phyloP scores from a whole-genome alignment of 2,888 invertebrate genomes.

The Trachelus tabidus region DNA sequence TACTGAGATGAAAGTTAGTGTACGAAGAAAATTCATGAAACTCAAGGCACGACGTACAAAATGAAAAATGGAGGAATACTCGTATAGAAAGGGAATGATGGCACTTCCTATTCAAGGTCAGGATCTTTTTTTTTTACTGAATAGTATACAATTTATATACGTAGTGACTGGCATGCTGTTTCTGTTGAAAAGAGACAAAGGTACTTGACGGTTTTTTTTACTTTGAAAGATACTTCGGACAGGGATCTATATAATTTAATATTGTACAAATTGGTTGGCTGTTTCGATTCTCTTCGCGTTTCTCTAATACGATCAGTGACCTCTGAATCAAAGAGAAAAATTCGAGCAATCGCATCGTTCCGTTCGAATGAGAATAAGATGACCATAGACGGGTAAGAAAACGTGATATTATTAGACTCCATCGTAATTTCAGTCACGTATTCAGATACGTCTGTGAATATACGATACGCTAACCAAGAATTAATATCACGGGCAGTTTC shows the following conservation, averaged over 20 bases:
- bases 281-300: conserved; percentile 30
- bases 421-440: conserved; percentile 56
- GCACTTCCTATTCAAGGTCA: background rate
- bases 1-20: background rate
- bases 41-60: background rate
- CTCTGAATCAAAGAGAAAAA: conserved; percentile 35
- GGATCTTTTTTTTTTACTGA: background rate
- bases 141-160: background rate
- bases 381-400: conserved; percentile 33
- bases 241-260: background rate
- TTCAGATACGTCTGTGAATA: conserved; percentile 35
- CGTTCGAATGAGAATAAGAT: conserved; percentile 44
- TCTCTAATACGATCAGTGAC: conserved; percentile 41
- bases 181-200: background rate
- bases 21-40: background rate
- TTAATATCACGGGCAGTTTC: background rate
- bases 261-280: background rate
- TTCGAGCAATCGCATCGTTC: conserved; percentile 27
- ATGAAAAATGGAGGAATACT: background rate
- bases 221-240: background rate
- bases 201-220: background rate
- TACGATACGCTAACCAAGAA: conserved; percentile 19
- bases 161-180: background rate
- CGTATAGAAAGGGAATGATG: background rate
- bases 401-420: conserved; percentile 53